Evolutionary conservation across 2,888 invertebrate genomes (phyloP).

Genomic region (Coelogynopora nodosa): DNA sequence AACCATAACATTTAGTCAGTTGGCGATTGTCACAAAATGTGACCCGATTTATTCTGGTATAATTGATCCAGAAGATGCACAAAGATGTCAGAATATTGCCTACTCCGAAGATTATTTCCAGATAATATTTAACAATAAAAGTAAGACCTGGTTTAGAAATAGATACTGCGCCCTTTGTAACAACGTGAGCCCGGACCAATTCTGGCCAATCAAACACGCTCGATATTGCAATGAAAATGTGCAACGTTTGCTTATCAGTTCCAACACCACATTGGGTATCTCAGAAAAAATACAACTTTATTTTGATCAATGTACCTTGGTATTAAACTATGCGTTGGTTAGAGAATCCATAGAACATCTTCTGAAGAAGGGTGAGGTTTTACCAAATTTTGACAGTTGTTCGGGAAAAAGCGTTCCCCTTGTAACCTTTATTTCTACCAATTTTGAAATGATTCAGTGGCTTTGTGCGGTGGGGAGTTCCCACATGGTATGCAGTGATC

Average conservation of each 20-base stretch:
- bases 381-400: not conserved
- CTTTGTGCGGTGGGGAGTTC: not conserved
- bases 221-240: not conserved
- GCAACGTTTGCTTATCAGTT: not conserved
- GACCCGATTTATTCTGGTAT: not conserved
- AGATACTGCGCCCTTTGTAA: not conserved
- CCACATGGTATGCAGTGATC: too few relatives aligned
- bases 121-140: not conserved
- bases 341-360: not conserved
- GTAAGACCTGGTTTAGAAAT: not conserved
- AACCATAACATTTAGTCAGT: too few relatives aligned
- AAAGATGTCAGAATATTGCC: not conserved
- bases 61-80: too few relatives aligned
- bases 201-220: constrained; percentile 4
- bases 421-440: not conserved
- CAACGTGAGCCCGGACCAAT: too few relatives aligned
- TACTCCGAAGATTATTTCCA: not conserved
- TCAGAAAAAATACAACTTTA: not conserved
- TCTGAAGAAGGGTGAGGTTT: not conserved
- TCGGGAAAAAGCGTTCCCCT: not conserved
- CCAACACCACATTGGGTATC: not conserved
- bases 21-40: not conserved
- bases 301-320: not conserved
- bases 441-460: constrained; percentile 3
- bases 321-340: not conserved